Evolutionary conservation across 2,797 vertebrate species (phyloP).

Genomic region (Prionace glauca): DNA sequence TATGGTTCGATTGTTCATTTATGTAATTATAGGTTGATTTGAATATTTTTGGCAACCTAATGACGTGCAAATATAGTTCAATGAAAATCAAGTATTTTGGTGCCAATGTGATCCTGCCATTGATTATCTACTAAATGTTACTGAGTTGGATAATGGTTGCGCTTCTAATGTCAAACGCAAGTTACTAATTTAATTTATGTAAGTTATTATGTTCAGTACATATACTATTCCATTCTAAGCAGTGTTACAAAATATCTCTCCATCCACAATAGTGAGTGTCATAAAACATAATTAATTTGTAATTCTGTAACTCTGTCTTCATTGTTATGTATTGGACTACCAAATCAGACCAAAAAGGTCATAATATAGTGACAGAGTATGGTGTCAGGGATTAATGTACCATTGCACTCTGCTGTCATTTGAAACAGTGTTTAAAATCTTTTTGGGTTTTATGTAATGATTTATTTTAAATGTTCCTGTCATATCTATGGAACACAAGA

Average conservation of each 20-base stretch:
- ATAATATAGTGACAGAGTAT: slow-evolving; percentile 28
- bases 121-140: slow-evolving; percentile 11
- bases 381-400: slow-evolving; percentile 34
- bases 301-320: slow-evolving; percentile 27
- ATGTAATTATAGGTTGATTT: background rate
- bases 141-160: background rate
- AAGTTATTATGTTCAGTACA: background rate
- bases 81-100: background rate
- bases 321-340: background rate
- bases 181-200: background rate
- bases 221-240: background rate
- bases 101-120: slow-evolving; percentile 4
- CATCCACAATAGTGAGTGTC: background rate
- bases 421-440: slow-evolving; percentile 5
- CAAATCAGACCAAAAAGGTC: slow-evolving; percentile 12
- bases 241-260: slow-evolving; percentile 20
- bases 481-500: slow-evolving; percentile 20
- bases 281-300: background rate
- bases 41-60: slow-evolving; percentile 1
- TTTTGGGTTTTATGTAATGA: slow-evolving; percentile 29
- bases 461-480: slow-evolving; percentile 36
- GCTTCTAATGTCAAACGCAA: background rate
- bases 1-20: background rate
- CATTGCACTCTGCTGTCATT: slow-evolving; percentile 32
- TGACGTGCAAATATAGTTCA: background rate